A percentile compares a stretch with the other conserved stretches of the same genome.
Conservation (phyloP, 2,888 invertebrate species). For the Amiota communis region DNA sequence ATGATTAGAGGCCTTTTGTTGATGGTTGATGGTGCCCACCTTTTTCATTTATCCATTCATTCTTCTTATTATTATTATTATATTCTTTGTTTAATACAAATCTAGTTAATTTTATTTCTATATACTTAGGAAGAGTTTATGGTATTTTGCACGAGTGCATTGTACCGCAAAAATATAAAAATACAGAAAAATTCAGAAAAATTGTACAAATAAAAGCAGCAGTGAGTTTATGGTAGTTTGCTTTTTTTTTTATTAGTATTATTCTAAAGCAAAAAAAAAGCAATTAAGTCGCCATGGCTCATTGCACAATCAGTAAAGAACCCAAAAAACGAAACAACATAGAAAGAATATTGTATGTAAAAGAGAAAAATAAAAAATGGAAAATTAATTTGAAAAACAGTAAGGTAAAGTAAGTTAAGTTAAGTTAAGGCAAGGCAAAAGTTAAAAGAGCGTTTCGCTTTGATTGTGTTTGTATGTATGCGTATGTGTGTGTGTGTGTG, state of each 20-base stretch:
- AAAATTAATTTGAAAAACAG: slow-evolving; percentile 38
- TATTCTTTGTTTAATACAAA: too few relatives aligned
- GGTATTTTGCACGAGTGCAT: slow-evolving; percentile 49
- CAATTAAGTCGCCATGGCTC: slow-evolving; percentile 65
- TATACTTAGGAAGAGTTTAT: too few relatives aligned
- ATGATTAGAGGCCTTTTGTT: too few relatives aligned
- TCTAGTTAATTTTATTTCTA: too few relatives aligned
- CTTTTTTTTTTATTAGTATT: not conserved
- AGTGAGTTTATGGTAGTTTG: too few relatives aligned
- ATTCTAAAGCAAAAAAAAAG: slow-evolving; percentile 51
- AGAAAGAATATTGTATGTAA: not conserved
- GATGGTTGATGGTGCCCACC: too few relatives aligned
- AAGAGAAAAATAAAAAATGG: slow-evolving; percentile 36
- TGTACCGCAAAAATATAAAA: slow-evolving; percentile 54
- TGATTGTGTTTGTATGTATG: not conserved
- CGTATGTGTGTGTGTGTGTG: not conserved
- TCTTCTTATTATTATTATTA: too few relatives aligned
- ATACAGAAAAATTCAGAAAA: not conserved
- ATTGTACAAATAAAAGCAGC: slow-evolving; percentile 40
- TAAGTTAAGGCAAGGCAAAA: not conserved
- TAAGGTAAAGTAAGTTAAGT: not conserved
- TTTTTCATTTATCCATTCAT: too few relatives aligned
- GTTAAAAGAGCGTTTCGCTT: not conserved
- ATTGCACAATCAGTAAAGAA: slow-evolving; percentile 66
- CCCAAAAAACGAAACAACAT: slow-evolving; percentile 34